Base-by-base conservation (phyloP, 2,797 vertebrate species). In the Enteromius radiatus region DNA sequence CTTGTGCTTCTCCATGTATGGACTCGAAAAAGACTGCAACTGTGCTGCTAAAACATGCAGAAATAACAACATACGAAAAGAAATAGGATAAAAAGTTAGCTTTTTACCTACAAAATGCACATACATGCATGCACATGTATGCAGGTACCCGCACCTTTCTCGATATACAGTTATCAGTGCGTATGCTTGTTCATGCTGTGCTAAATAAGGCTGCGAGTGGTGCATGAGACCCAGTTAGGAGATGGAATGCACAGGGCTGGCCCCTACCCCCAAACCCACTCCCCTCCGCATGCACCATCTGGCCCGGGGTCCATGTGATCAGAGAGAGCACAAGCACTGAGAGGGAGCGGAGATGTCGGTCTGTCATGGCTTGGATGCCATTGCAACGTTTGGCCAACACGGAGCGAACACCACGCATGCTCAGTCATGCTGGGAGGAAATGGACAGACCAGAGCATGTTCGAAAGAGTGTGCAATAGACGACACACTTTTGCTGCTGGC, bases 261-360 rank as follows among this genome's bases (percentile, higher is more conserved):
- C 47, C 56, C 73, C 83, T 77, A 49, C 52, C 41, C 85, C 54
- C 47, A 11, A 76, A 59, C 52, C 61, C 41, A 23, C 23, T 14
- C 41, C 49, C 10, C 71, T 73, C 23, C 23, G 23, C 71, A 76
- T 61, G 36, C 83, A 83, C 87, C 87, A 87, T 89, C 87, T 89
- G 84, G 86, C 82, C 78, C 49, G 10, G 68, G 73, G 54, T 47
- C 80, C 79, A 80, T 84, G 87, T 84, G 70, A 82, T 73, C 76
- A 70, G 8, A 71, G 21, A 65, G 84, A 67, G 49, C 49, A 73
- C 47, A 43, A 52, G 52, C 41, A 3, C 33, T 47, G 41, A 76
- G 43, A 38, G 36, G 69, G 61, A 79, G 12, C 69, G 64, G 26
- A 49, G 73, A 74, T 74, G 56, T 38, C 43, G 4, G 45, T 41